phyloP scores from a whole-genome alignment of 2,888 invertebrate genomes.

The Hirtodrosophila confusa region DNA sequence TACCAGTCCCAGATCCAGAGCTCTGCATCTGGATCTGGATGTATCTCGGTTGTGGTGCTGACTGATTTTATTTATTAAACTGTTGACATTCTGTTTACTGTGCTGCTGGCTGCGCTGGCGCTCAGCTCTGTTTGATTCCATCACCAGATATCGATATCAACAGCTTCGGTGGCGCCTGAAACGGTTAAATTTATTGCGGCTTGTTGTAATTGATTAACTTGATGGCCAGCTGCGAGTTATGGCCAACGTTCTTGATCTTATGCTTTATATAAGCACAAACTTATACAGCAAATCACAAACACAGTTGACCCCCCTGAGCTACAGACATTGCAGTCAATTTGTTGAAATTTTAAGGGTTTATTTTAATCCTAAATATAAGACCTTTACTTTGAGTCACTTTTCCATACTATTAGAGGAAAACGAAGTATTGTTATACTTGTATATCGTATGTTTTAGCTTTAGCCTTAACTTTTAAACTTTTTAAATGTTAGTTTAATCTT shows the following conservation, averaged over 20 bases:
- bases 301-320: too few relatives aligned
- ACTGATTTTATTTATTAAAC: slow-evolving; percentile 81
- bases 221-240: slow-evolving; percentile 44
- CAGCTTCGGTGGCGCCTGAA: slow-evolving; percentile 59
- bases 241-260: slow-evolving; percentile 22
- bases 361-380: too few relatives aligned
- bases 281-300: too few relatives aligned
- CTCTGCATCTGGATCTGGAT: slow-evolving; percentile 25
- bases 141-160: slow-evolving; percentile 60
- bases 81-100: slow-evolving; percentile 74
- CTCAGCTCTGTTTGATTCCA: slow-evolving; percentile 41
- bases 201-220: slow-evolving; percentile 61
- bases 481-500: too few relatives aligned
- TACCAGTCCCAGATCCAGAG: slow-evolving; percentile 4
- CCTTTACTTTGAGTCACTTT: too few relatives aligned
- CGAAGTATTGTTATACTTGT: too few relatives aligned
- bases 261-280: slow-evolving; percentile 2
- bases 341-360: too few relatives aligned
- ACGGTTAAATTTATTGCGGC: slow-evolving; percentile 65
- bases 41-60: slow-evolving; percentile 44
- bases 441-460: too few relatives aligned
- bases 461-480: too few relatives aligned
- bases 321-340: too few relatives aligned
- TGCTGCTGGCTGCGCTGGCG: slow-evolving; percentile 34
- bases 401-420: too few relatives aligned